Evolutionary conservation across 1,140 invertebrate species (phyloP), one percentile per base, ranked within the genome.

Genomic region (Ctenoplectra terminalis): DNA sequence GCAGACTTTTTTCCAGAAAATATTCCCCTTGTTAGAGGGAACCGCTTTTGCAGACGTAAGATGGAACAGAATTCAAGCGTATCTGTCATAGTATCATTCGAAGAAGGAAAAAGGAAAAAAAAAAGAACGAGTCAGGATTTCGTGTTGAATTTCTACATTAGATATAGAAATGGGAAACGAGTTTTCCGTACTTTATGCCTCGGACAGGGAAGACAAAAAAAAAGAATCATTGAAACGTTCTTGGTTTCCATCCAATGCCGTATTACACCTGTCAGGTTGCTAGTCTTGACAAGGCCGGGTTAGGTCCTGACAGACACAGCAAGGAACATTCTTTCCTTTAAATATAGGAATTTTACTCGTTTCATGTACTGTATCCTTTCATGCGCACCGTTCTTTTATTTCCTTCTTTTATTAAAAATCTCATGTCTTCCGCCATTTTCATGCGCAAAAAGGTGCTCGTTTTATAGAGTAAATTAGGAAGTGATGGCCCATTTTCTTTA

Each of bases 221-320:
- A 50, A 50, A 23, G 29, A 69, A 69, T 69, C 26, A 69, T 69
- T 29, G 46, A 69, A 69, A 69, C 29, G 29, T 34, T 31, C 66
- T 50, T 69, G 46, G 26, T 69, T 50, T 31, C 46, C 66, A 69
- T 69, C 66, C 46, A 15, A 69, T 69, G 66, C 29, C 46, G 31
- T 50, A 23, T 69, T 69, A 69, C 46, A 69, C 29, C 29, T 69
- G 46, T 69, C 66, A 50, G 29, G 46, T 48, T 67, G 17, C 26
- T 48, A 40, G 26, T 31, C 64, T 48, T 20, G 64, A 67, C 64
- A 48, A 23, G 43, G 37, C 17, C n/a, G 17, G 29, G 64, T 69
- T 50, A 69, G 9, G 20, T 69, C 46, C 43, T 31, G 66, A 69
- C 66, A 69, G 29, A 2, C 46, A 29, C 20, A 50, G 6, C 40